Conservation (phyloP, 2,888 invertebrate species). For the Hyposoter didymator region DNA sequence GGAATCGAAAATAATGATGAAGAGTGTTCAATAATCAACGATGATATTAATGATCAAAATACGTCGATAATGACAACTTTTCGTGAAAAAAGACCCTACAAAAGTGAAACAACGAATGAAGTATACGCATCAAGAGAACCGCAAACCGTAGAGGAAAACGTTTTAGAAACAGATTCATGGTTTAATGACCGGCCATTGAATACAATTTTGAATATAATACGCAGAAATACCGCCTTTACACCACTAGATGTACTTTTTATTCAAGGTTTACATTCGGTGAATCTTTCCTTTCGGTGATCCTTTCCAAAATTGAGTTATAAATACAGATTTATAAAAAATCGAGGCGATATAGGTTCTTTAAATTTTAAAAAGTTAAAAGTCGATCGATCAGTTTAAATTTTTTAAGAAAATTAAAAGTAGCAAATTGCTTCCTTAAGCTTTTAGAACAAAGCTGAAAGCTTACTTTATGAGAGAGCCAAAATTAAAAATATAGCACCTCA, state of each 20-base stretch:
- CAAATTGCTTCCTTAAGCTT: too few relatives aligned
- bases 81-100: background rate
- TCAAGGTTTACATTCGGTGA: too few relatives aligned
- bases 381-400: too few relatives aligned
- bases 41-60: background rate
- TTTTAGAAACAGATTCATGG: slow-evolving; percentile 25
- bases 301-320: too few relatives aligned
- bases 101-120: background rate
- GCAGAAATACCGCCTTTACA: slow-evolving; percentile 23
- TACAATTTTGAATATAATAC: slow-evolving; percentile 29
- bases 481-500: too few relatives aligned
- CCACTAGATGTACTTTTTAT: slow-evolving; percentile 32
- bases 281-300: too few relatives aligned
- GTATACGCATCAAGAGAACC: background rate
- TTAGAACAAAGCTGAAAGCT: too few relatives aligned
- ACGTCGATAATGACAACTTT: background rate
- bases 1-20: background rate
- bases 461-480: too few relatives aligned
- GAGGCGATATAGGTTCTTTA: too few relatives aligned
- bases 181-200: slow-evolving; percentile 30
- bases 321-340: too few relatives aligned
- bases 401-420: too few relatives aligned
- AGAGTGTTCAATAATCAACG: background rate
- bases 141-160: slow-evolving; percentile 31
- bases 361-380: too few relatives aligned